Conservation (phyloP, 2,888 invertebrate genomes). For the Bugulina stolonifera region DNA sequence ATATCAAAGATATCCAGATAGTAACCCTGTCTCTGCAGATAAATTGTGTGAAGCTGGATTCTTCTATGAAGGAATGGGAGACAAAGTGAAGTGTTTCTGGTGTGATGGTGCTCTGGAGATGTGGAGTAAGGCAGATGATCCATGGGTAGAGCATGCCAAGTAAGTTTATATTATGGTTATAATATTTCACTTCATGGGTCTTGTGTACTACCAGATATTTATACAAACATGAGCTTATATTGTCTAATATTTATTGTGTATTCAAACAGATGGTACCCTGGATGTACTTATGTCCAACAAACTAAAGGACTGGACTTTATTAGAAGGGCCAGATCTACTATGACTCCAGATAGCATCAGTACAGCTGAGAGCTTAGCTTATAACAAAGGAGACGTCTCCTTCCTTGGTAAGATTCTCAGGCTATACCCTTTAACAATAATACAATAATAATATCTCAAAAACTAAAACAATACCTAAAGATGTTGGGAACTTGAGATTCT, state of each 20-base stretch:
- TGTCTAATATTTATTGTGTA: no score
- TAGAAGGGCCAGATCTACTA: not conserved
- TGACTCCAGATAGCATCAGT: not conserved
- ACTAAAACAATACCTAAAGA: no score
- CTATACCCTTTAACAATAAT: no score
- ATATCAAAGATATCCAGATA: slow-evolving; percentile 7
- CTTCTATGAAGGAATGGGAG: slow-evolving; percentile 11
- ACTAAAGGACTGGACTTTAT: slow-evolving; percentile 19
- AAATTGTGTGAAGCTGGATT: slow-evolving; percentile 13
- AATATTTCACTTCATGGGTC: no score
- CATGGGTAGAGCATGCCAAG: slow-evolving; percentile 17
- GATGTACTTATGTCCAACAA: slow-evolving; percentile 21
- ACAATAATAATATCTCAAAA: no score
- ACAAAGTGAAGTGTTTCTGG: slow-evolving; percentile 20
- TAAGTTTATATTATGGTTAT: not conserved
- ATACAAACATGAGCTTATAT: no score
- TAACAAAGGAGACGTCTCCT: slow-evolving; percentile 23
- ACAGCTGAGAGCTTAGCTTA: not conserved
- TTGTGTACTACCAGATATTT: no score
- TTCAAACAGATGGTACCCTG: slow-evolving; percentile 22
- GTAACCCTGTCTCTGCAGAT: not conserved
- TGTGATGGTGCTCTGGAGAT: not conserved
- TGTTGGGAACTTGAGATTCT: no score
- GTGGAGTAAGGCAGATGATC: not conserved
- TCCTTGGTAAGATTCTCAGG: slow-evolving; percentile 23